Evolutionary conservation across 2,797 vertebrate species (phyloP).

Genomic region (Sebastes minor): DNA sequence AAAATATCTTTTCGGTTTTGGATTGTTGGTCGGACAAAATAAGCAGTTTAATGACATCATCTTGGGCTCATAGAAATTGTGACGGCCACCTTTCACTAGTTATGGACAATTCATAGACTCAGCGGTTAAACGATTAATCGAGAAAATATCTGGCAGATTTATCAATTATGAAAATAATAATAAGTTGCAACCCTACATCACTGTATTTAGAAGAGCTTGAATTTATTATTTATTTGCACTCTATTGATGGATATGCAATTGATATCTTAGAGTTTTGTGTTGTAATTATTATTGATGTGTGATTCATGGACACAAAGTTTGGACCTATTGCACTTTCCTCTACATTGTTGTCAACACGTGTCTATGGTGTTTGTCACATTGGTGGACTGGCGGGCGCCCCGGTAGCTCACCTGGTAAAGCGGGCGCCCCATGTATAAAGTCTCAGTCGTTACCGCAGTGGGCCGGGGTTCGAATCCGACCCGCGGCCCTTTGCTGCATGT

Average conservation of each 20-base stretch:
- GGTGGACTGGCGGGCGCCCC: no score
- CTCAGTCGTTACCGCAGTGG: no score
- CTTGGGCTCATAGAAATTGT: neutral
- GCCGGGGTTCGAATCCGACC: fast-evolving
- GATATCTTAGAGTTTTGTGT: neutral
- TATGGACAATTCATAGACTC: no score
- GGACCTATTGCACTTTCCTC: neutral
- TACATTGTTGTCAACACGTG: neutral
- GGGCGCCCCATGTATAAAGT: no score
- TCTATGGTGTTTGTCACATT: neutral
- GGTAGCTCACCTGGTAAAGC: no score
- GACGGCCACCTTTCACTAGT: no score
- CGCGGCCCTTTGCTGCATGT: no score
- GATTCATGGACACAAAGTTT: neutral
- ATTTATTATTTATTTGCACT: neutral
- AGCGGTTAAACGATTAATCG: no score
- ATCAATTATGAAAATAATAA: no score
- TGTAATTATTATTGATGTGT: neutral
- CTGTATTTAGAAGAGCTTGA: neutral
- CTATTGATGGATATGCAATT: neutral
- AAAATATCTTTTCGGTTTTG: neutral
- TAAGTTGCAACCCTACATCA: neutral
- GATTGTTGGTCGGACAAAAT: neutral
- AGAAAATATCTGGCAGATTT: no score
- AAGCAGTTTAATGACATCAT: neutral